A percentile compares a stretch with the other conserved stretches of the same genome.
Conservation (phyloP, 2,888 invertebrate genomes). For the Scaptomyza tumidula region DNA sequence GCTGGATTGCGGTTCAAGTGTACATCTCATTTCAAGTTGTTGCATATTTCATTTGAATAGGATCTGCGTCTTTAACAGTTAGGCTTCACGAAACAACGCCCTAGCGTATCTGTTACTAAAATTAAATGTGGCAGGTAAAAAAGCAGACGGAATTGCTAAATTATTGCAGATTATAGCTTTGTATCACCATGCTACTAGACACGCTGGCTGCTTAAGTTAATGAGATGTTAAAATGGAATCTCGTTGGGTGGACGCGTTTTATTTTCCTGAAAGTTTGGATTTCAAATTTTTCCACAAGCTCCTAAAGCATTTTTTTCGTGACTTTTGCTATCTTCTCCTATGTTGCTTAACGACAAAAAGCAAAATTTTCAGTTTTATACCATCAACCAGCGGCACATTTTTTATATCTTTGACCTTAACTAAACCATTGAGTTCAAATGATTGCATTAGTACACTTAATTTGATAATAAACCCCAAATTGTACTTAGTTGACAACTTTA, state of each 20-base stretch:
- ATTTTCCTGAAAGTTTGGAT: constrained; percentile 27
- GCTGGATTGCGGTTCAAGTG: constrained; percentile 13
- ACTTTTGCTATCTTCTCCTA: constrained; percentile 10
- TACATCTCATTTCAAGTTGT: not conserved
- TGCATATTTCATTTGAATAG: constrained; percentile 32
- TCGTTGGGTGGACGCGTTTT: constrained; percentile 37
- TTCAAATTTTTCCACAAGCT: constrained; percentile 14
- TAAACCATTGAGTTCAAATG: not conserved
- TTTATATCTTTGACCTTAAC: not conserved
- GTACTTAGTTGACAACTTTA: not conserved
- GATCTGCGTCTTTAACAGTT: constrained; percentile 19
- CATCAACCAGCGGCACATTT: constrained; percentile 1
- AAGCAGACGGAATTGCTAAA: constrained; percentile 84
- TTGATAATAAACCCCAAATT: not conserved
- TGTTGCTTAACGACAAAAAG: constrained; percentile 5
- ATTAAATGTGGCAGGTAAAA: constrained; percentile 84
- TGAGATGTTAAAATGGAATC: constrained; percentile 83
- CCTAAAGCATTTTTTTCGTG: constrained; percentile 27
- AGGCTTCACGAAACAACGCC: constrained; percentile 16
- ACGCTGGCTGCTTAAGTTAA: constrained; percentile 75
- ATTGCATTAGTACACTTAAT: not conserved
- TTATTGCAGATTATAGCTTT: constrained; percentile 77
- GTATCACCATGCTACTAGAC: constrained; percentile 32
- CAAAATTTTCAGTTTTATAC: too few relatives aligned
- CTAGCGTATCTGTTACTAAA: constrained; percentile 54